Percentiles rank a stretch among this genome's conserved stretches.
Conservation (phyloP, 2,797 vertebrate genomes). For the Agapornis canus region DNA sequence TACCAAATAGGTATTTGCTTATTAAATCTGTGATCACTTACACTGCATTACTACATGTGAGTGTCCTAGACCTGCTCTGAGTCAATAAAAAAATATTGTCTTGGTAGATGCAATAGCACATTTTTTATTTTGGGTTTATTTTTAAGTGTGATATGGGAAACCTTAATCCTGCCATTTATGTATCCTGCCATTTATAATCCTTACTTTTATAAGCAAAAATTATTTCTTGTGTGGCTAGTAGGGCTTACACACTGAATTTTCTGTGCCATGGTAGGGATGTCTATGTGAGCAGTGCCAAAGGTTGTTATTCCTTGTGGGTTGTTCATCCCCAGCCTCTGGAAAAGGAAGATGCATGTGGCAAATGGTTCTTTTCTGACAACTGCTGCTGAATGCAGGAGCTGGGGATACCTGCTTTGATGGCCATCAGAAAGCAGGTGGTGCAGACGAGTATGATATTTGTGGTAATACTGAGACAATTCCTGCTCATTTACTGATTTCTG, state of each 20-base stretch:
- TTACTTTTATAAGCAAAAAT: neutral
- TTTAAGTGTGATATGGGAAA: neutral
- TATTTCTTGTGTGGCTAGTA: neutral
- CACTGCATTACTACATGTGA: neutral
- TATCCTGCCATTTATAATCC: neutral
- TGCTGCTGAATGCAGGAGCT: neutral
- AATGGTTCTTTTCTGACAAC: neutral
- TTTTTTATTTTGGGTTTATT: neutral
- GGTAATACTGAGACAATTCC: neutral
- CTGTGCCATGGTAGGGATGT: neutral
- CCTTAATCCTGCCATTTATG: neutral
- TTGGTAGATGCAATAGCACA: neutral
- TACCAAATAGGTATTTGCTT: neutral
- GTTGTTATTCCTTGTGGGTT: neutral
- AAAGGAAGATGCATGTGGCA: neutral
- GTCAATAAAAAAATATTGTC: neutral
- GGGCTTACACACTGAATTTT: neutral
- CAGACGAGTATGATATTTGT: accelerated
- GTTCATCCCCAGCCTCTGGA: neutral
- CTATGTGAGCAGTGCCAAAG: neutral
- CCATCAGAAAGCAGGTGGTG: accelerated
- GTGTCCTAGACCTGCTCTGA: neutral
- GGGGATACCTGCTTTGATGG: neutral
- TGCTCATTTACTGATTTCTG: neutral
- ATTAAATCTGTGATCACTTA: neutral